Evolutionary conservation across 2,888 invertebrate species (phyloP), one percentile per base, ranked within the genome.

Genomic region (Blastobasis adustella): DNA sequence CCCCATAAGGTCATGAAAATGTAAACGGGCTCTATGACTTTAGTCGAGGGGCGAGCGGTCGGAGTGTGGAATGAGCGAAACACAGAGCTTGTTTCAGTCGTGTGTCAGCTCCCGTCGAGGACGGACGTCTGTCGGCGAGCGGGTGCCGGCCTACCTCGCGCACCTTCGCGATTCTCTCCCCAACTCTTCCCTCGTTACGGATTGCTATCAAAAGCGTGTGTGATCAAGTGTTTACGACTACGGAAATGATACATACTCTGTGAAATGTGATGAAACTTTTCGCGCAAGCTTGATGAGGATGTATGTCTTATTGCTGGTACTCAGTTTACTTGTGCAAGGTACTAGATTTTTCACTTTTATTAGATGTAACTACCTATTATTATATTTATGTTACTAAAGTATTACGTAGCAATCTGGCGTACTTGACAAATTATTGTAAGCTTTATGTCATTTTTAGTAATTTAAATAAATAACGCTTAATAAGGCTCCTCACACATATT

Each of bases 291-390:
- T 70, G 62, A 72, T 75, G 72, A 85, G 84, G 84, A 87, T 87
- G 86, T 81, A 82, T 76, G 66, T 84, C 72, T 67, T 79, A 70
- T 71, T 83, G 61, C 71, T 71, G 60, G 67, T 83, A 60, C 60
- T 85, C 66, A 77, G 79, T 71, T 76, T 87, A 67, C 74, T 86
- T 66, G 70, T 85, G 63, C 80, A 82, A 83, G 86, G 85, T 85
- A 82, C 71, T 50, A 54, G 42, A 46, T 46, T 37, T 9, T 44
- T 41, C 3, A 23, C 23, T 23, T 23, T 23, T 23, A 3, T 23
- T 23, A 23, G 23, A 23, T 23, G 23, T 23, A 23, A 23, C 23
- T 23, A 23, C 23, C 23, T 23, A 23, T 23, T 23, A 23, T 2
- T 23, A 23, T 23, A 23, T 23, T 23, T 23, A 23, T 23, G 3